Conservation (phyloP, 92 coral and sea anemone species). For the Phenganax subtilis region DNA sequence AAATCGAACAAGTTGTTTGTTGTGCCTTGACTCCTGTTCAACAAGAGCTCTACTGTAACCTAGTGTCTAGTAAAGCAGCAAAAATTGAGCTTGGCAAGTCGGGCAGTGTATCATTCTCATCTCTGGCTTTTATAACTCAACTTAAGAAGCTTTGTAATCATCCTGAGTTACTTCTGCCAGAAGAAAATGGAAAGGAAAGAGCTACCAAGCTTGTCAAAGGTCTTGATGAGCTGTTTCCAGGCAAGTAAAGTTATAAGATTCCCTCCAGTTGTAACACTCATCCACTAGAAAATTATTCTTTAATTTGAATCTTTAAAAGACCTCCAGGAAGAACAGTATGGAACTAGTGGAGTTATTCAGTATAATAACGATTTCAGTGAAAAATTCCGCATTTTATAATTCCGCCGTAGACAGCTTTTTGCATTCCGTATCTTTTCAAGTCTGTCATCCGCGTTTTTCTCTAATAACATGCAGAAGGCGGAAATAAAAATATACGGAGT, state of each 20-base stretch:
- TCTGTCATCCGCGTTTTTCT: too few relatives aligned
- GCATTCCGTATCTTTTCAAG: too few relatives aligned
- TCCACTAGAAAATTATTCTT: too few relatives aligned
- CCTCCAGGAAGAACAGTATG: too few relatives aligned
- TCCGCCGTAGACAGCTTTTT: too few relatives aligned
- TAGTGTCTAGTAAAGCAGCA: slow-evolving; percentile 70
- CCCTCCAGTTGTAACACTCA: not conserved
- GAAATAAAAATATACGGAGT: too few relatives aligned
- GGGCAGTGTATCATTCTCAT: slow-evolving; percentile 71
- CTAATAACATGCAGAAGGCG: too few relatives aligned
- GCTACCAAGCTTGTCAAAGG: slow-evolving; percentile 43
- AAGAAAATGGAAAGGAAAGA: slow-evolving; percentile 32
- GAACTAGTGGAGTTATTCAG: too few relatives aligned
- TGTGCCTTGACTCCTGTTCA: slow-evolving; percentile 80
- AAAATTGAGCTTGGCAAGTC: slow-evolving; percentile 61
- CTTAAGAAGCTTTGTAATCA: slow-evolving; percentile 90
- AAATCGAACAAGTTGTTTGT: slow-evolving; percentile 93
- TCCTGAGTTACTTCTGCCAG: slow-evolving; percentile 44
- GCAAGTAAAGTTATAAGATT: not conserved
- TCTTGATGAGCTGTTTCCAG: slow-evolving; percentile 71
- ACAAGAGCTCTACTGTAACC: slow-evolving; percentile 62
- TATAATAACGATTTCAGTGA: too few relatives aligned
- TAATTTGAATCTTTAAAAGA: too few relatives aligned
- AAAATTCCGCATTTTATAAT: too few relatives aligned
- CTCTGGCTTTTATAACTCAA: slow-evolving; percentile 89